phyloP scores from a whole-genome alignment of 2,888 invertebrate species.

The Thyatira batis region DNA sequence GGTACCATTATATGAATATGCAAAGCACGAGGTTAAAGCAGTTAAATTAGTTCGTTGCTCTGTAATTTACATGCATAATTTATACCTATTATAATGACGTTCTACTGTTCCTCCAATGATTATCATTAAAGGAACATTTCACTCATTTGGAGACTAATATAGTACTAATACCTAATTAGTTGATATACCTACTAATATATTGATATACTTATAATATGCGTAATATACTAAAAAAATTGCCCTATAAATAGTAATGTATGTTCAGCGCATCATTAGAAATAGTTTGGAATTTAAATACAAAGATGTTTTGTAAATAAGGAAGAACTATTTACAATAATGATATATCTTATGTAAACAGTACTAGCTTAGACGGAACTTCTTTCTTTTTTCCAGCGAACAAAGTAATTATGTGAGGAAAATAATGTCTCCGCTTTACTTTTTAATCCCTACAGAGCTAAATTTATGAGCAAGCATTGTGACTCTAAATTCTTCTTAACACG shows the following conservation, averaged over 20 bases:
- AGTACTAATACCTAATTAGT: too few relatives aligned
- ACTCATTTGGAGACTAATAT: neutral
- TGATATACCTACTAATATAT: too few relatives aligned
- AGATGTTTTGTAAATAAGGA: too few relatives aligned
- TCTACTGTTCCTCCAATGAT: neutral
- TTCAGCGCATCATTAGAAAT: too few relatives aligned
- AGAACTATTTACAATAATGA: too few relatives aligned
- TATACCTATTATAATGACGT: conserved; percentile 21
- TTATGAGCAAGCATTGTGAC: conserved; percentile 39
- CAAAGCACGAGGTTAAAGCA: conserved; percentile 54
- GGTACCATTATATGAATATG: conserved; percentile 46
- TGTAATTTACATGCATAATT: conserved; percentile 57
- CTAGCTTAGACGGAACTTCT: conserved; percentile 24
- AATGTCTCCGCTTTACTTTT: conserved; percentile 37
- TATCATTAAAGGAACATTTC: neutral
- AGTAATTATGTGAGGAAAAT: conserved; percentile 44
- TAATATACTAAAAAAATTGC: too few relatives aligned
- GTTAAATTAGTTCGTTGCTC: conserved; percentile 57
- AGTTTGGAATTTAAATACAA: too few relatives aligned
- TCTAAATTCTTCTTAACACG: conserved; percentile 41
- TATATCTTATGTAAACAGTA: conserved; percentile 26
- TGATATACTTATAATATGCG: too few relatives aligned
- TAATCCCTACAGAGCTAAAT: conserved; percentile 38
- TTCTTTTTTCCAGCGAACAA: conserved; percentile 27
- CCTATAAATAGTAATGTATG: too few relatives aligned